Percentiles rank a stretch among this genome's conserved stretches.
These are phyloP conservation scores for Drosophila aff. DNA, from an alignment of 1,140 invertebrate species.

Conservation along the genomic window DNA sequence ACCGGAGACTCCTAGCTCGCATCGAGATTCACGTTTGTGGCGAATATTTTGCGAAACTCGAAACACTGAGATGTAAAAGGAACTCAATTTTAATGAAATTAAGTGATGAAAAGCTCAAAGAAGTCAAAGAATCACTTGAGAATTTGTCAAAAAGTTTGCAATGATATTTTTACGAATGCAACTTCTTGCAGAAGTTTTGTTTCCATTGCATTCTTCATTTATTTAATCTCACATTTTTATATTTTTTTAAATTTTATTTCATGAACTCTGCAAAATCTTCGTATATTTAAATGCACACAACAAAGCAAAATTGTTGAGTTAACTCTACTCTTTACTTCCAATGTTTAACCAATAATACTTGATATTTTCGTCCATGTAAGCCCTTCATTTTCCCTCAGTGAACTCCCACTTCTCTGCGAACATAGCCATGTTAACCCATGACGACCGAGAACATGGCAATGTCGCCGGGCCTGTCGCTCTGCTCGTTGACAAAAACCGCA, in stretches of 20 bases:
- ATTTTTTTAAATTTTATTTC: too few species aligned
- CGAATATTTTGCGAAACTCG: conserved; percentile 55
- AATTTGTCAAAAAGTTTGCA: neutral
- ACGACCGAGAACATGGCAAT: conserved; percentile 56
- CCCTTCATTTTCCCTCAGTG: neutral
- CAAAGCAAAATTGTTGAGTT: neutral
- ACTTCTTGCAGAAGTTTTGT: too few species aligned
- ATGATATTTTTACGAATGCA: neutral
- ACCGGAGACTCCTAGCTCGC: conserved; percentile 36
- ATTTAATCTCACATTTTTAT: too few species aligned
- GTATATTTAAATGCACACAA: neutral
- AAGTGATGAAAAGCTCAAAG: neutral
- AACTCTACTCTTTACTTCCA: neutral
- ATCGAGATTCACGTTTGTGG: conserved; percentile 62
- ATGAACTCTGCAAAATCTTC: neutral
- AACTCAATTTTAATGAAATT: neutral
- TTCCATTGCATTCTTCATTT: too few species aligned
- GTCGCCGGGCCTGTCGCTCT: conserved; percentile 49
- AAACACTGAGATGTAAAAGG: conserved; percentile 1
- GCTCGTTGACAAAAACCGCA: conserved; percentile 53
- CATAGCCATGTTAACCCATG: conserved; percentile 51
- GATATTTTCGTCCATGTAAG: neutral
- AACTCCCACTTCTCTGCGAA: conserved; percentile 15
- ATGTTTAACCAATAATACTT: too few species aligned
- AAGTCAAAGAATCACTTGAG: too few species aligned